Conservation (phyloP, 2,113 vertebrate genomes). For the Cavia porcellus region DNA sequence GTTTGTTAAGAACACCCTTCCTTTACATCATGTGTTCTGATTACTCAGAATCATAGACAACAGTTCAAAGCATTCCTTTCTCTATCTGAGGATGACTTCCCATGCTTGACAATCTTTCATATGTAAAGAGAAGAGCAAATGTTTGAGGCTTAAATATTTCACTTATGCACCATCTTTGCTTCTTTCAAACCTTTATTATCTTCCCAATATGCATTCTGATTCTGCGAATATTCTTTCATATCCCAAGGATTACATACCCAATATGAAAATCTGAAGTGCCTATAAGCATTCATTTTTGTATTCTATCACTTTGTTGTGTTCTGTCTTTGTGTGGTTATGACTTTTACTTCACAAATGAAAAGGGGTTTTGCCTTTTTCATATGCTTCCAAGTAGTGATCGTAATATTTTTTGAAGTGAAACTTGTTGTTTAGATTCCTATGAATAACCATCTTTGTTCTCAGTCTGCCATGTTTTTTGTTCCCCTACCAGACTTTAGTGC, state of each 20-base stretch:
- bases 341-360: slow-evolving; percentile 22
- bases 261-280: slow-evolving; percentile 10
- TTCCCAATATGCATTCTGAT: slow-evolving; percentile 22
- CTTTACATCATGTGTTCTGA: neutral
- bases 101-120: neutral
- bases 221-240: neutral
- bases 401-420: slow-evolving; percentile 33
- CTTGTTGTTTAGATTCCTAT: neutral
- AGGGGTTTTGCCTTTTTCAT: neutral
- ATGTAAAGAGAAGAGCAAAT: slow-evolving; percentile 1
- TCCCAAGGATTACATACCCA: neutral
- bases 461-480: neutral
- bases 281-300: slow-evolving; percentile 10
- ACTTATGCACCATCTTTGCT: neutral
- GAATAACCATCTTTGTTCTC: neutral
- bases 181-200: slow-evolving; percentile 26
- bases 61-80: neutral
- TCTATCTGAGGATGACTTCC: neutral
- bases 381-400: neutral
- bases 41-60: neutral
- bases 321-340: neutral
- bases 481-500: neutral
- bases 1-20: slow-evolving; percentile 18
- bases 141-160: slow-evolving; percentile 46
- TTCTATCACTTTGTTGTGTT: neutral